Evolutionary conservation across 2,113 vertebrate genomes (phyloP).

Genomic region (Kryptolebias marmoratus): DNA sequence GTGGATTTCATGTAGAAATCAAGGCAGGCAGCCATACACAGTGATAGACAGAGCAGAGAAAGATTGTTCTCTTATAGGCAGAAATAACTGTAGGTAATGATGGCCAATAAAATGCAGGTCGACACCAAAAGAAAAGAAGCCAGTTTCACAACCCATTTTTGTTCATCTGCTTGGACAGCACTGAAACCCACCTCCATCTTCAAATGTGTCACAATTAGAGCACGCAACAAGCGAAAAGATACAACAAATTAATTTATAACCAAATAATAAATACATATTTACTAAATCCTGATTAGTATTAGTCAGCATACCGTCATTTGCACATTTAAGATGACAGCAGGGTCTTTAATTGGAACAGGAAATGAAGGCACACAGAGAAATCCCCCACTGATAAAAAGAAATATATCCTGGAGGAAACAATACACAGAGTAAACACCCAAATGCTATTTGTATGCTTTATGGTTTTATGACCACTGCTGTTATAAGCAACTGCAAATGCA

Average conservation of each 20-base stretch:
- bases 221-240: conserved; percentile 8
- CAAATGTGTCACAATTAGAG: conserved; percentile 18
- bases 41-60: conserved; percentile 6
- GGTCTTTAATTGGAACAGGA: conserved; percentile 57
- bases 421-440: conserved; percentile 38
- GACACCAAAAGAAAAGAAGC: conserved; percentile 38
- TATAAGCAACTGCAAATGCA: conserved; percentile 31
- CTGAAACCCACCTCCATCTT: conserved; percentile 10
- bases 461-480: conserved; percentile 19
- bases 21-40: not conserved
- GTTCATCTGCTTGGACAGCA: conserved; percentile 22
- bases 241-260: conserved; percentile 17
- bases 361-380: conserved; percentile 40
- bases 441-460: conserved; percentile 47
- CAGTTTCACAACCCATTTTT: conserved; percentile 33
- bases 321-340: conserved; percentile 39
- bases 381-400: conserved; percentile 29
- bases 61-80: conserved; percentile 12
- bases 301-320: conserved; percentile 35
- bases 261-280: conserved; percentile 41
- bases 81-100: conserved; percentile 47
- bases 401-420: conserved; percentile 34
- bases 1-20: conserved; percentile 15
- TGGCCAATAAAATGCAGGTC: conserved; percentile 49
- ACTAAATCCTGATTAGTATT: conserved; percentile 40